Evolutionary conservation across 2,113 vertebrate species (phyloP), one percentile per base, ranked within the genome.

Genomic region (Brachirus orientalis): DNA sequence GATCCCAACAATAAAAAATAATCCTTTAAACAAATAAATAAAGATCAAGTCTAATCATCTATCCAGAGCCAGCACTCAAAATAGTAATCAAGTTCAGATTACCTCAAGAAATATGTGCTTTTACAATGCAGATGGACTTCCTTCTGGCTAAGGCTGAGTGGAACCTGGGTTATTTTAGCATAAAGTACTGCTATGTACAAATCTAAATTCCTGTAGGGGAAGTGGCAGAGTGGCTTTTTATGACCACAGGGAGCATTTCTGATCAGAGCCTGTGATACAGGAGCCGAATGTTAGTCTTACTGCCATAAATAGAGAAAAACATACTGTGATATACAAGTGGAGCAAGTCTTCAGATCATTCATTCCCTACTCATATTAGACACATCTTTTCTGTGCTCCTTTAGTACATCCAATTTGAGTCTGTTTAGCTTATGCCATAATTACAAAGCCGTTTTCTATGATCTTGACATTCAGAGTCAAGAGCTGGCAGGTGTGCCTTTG

Each of bases 151-250:
- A 40, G 35, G 20, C 6, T 59, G 47, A 63, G 28, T 55, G 22
- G 9, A 22, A 70, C 20, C 69, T n/a, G 51, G 18, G 22, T 46
- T 17, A 9, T 0, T 38, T 28, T 80, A 57, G 37, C 66, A 74
- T 28, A 59, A 79, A 62, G 43, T 74, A 20, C 18, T 13, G 46
- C 60, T 54, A 14, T 58, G 64, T 38, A 44, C 50, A 66, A 67
- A 46, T 58, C 33, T 40, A 83, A 63, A 44, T n/a, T n/a, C n/a
- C n/a, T n/a, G n/a, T n/a, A 1, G 10, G 48, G 8, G 16, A 48
- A 71, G 20, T 59, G 47, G 17, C 9, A 48, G 18, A 57, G 43
- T 28, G n/a, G n/a, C 46, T 59, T 16, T 75, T 45, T 58, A 63
- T 68, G 20, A 63, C 40, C 58, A 69, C 12, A 35, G 37, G 50